Percentiles rank a stretch among this genome's conserved stretches.
Conservation (phyloP, 2,113 vertebrate genomes). For the Entelurus aequoreus region DNA sequence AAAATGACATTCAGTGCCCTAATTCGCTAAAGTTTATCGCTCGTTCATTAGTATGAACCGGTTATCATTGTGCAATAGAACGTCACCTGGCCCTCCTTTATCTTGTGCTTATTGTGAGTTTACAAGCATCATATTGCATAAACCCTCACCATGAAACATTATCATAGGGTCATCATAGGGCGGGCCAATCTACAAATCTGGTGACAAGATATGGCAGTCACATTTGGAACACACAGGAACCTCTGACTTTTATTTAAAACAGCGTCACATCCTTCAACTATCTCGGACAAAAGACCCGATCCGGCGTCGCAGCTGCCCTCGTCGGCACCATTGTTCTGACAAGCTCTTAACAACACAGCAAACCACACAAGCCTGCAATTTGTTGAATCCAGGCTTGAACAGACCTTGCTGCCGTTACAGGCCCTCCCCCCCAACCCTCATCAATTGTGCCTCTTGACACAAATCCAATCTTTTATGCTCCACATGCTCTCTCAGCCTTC, state of each 20-base stretch:
- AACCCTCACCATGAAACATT: constrained; percentile 7
- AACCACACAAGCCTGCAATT: constrained; percentile 23
- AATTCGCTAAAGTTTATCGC: background rate
- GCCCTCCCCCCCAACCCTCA: constrained; percentile 31
- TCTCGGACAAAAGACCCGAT: background rate
- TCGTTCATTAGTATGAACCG: constrained; percentile 7
- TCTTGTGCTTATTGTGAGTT: background rate
- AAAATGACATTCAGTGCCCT: background rate
- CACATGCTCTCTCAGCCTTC: constrained; percentile 32
- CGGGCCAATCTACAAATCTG: constrained; percentile 6
- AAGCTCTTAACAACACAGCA: background rate
- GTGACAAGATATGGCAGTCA: background rate
- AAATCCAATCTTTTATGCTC: constrained; percentile 59
- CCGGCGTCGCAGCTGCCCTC: background rate
- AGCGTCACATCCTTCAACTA: constrained; percentile 1
- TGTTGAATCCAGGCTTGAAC: constrained; percentile 34
- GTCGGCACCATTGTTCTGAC: background rate
- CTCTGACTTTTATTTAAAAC: background rate
- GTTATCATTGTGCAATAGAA: background rate
- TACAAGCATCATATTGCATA: background rate
- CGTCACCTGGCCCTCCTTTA: background rate
- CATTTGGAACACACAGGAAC: background rate
- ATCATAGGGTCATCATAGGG: background rate
- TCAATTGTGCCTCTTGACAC: constrained; percentile 50
- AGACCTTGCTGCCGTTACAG: constrained; percentile 29